phyloP scores from a whole-genome alignment of 2,797 vertebrate genomes.

The Numenius phaeopus region DNA sequence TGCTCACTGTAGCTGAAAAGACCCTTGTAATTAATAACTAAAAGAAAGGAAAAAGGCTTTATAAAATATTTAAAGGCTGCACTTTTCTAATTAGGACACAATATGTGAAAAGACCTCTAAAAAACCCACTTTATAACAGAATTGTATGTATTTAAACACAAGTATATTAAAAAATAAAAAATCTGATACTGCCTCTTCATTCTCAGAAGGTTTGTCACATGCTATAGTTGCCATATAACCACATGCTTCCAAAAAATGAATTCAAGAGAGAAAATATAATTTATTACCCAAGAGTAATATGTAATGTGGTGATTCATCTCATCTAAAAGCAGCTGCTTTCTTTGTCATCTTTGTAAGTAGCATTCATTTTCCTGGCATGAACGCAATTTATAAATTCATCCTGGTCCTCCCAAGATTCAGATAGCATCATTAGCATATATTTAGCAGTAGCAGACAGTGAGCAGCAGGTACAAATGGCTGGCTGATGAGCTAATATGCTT shows the following conservation, averaged over 20 bases:
- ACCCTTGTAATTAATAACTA: neutral
- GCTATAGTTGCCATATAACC: neutral
- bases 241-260: neutral
- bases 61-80: neutral
- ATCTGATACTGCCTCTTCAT: neutral
- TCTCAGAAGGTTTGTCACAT: neutral
- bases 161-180: neutral
- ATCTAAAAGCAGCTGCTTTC: conserved; percentile 9
- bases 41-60: neutral
- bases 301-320: neutral
- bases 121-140: neutral
- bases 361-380: neutral
- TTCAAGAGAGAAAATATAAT: conserved; percentile 23
- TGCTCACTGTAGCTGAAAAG: neutral
- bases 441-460: conserved; percentile 11
- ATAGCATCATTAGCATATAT: conserved; percentile 25
- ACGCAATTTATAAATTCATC: conserved; percentile 8
- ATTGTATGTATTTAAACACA: neutral
- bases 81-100: neutral
- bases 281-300: conserved; percentile 31
- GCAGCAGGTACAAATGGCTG: conserved; percentile 33
- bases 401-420: neutral
- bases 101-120: neutral
- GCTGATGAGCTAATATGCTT: conserved; percentile 19
- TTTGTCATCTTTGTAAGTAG: conserved; percentile 30